Percentiles rank a stretch among this genome's conserved stretches.
Conservation (phyloP, 2,113 vertebrate genomes). For the Zeus faber region DNA sequence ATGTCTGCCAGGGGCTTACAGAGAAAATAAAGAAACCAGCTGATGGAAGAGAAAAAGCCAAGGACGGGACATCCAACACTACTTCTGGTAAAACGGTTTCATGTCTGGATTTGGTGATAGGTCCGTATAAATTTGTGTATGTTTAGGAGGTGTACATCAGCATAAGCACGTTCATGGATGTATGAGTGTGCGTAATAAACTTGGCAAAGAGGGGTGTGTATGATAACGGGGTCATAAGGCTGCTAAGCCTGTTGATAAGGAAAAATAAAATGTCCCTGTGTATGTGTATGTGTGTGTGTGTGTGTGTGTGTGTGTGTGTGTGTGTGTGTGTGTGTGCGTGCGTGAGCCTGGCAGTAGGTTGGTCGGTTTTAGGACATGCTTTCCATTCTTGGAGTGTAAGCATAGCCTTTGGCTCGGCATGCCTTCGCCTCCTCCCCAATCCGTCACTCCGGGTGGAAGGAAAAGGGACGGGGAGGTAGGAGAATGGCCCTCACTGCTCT, state of each 20-base stretch:
- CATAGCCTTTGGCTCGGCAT: constrained; percentile 56
- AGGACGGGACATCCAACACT: neutral
- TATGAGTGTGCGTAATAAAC: too few relatives aligned
- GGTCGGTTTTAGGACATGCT: constrained; percentile 53
- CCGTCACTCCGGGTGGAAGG: neutral
- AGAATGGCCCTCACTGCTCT: too few relatives aligned
- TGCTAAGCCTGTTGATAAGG: neutral
- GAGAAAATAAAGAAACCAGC: constrained; percentile 34
- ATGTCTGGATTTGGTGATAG: constrained; percentile 12
- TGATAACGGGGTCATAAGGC: neutral
- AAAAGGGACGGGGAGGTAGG: constrained; percentile 12
- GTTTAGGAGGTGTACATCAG: too few relatives aligned
- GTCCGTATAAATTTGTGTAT: neutral
- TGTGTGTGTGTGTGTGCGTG: neutral
- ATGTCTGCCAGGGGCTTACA: constrained; percentile 16
- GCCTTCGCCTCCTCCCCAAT: constrained; percentile 49
- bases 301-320: constrained; percentile 11
- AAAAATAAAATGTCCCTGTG: neutral
- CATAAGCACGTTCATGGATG: too few relatives aligned
- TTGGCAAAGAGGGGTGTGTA: too few relatives aligned
- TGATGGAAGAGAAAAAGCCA: constrained; percentile 13
- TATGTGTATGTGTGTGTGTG: neutral
- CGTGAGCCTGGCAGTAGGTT: constrained; percentile 25
- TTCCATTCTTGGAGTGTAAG: constrained; percentile 64
- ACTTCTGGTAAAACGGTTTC: constrained; percentile 5